Base-by-base conservation (phyloP, 1,140 invertebrate genomes). In the Drosophila saltans region DNA sequence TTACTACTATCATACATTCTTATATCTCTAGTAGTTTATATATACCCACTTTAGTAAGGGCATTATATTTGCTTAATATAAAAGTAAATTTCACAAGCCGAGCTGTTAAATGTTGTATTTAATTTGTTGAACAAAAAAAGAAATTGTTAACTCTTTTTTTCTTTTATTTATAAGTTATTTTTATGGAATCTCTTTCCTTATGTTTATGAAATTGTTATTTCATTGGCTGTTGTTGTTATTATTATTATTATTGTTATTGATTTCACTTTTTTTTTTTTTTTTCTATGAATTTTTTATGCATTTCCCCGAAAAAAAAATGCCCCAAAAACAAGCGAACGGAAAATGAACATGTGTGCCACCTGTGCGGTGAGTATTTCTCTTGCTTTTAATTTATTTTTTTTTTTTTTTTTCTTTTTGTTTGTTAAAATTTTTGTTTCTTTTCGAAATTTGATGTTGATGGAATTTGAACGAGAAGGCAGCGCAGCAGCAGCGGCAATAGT, bases 221-320 rank as follows among this genome's bases (percentile, higher is more conserved):
- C n/a, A 40, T 48, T 58, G 40, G 39, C 33, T 33, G 9, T 40
- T 45, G 57, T 69, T 71, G 43, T 11, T 66, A 40, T 79, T 72
- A 60, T 62, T 78, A 69, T 69, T 78, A 72, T 86, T 86, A 85
- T 85, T 85, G 82, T 86, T 86, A 85, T 85, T 85, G 82, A 85
- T 85, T 85, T 85, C 82, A 85, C 82, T 85, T 85, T 85, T 66
- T 30, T 33, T 85, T 85, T 85, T 66, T 30, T 33, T 67, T 40
- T 70, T 71, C 67, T 57, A 78, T 75, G 52, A 71, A 78, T 75
- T 69, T 78, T 68, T 62, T 62, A 81, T 75, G 75, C 28, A 57
- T 76, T 69, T 69, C 41, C 40, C n/a, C 24, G n/a, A 40, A 62
- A 61, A 43, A 39, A 57, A 58, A 58, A 40, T 26, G 21, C 7